These are phyloP conservation scores for Urechis unicinctus DNA, from an alignment of 2,888 invertebrate species.

Conservation along the genomic window DNA sequence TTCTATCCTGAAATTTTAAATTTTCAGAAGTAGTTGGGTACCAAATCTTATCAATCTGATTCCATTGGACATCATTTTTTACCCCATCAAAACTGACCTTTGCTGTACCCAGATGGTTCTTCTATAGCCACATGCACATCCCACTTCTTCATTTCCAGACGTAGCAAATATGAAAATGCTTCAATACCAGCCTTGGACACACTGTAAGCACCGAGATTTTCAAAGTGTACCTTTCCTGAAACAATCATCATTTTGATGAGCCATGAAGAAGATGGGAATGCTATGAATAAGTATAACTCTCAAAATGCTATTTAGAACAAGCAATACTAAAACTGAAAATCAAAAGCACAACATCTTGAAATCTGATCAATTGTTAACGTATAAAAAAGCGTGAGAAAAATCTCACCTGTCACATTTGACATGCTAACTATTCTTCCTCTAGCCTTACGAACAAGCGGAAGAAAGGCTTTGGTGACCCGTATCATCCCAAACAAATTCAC, in stretches of 20 bases:
- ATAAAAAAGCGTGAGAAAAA: too few relatives aligned
- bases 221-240: slow-evolving; percentile 38
- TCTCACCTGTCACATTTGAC: slow-evolving; percentile 40
- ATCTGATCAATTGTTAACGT: too few relatives aligned
- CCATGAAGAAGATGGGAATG: too few relatives aligned
- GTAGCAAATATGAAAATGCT: slow-evolving; percentile 38
- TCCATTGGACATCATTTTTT: background rate
- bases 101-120: slow-evolving; percentile 38
- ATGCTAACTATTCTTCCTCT: slow-evolving; percentile 43
- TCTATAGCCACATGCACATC: slow-evolving; percentile 39
- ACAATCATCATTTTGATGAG: too few relatives aligned
- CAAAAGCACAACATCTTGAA: too few relatives aligned
- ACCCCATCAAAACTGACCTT: slow-evolving; percentile 26
- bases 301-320: too few relatives aligned
- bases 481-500: slow-evolving; percentile 43
- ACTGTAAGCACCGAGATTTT: slow-evolving; percentile 38
- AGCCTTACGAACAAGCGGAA: slow-evolving; percentile 37
- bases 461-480: slow-evolving; percentile 33
- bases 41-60: background rate
- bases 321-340: too few relatives aligned
- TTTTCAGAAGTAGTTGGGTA: too few relatives aligned
- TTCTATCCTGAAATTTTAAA: too few relatives aligned
- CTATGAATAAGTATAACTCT: too few relatives aligned
- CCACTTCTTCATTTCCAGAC: slow-evolving; percentile 46
- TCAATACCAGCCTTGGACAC: slow-evolving; percentile 43